Conservation (phyloP, 1,140 invertebrate species). For the Drosophila nebulosa region DNA sequence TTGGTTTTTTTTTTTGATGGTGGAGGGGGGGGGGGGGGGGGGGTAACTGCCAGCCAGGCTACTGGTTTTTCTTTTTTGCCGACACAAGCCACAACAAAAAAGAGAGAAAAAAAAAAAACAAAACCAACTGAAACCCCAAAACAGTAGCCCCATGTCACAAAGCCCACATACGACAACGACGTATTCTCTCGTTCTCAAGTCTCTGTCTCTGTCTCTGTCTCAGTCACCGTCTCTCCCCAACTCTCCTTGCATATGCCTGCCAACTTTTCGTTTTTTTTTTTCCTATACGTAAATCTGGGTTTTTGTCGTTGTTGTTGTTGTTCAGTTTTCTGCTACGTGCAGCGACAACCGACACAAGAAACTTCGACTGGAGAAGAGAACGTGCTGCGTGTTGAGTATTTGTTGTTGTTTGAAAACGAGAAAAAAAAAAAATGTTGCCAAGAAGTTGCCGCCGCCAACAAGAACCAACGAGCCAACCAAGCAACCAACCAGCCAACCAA, state of each 20-base stretch:
- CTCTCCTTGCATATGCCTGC: constrained; percentile 31
- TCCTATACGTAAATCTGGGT: constrained; percentile 66
- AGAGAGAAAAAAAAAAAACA: constrained; percentile 20
- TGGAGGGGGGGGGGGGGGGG: no score
- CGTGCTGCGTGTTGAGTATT: constrained; percentile 73
- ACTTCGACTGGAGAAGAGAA: constrained; percentile 39
- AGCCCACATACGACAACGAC: constrained; percentile 21
- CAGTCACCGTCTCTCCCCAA: constrained; percentile 22
- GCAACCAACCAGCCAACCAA: constrained; percentile 36
- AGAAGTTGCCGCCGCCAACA: constrained; percentile 56
- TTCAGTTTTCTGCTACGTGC: constrained; percentile 57
- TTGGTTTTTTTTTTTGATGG: constrained; percentile 30
- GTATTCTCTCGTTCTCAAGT: constrained; percentile 1
- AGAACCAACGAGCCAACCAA: no score
- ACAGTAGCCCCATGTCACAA: constrained; percentile 66
- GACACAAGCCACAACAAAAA: constrained; percentile 58
- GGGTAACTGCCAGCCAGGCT: constrained; percentile 54
- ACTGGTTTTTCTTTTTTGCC: constrained; percentile 62
- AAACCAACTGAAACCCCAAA: constrained; percentile 45
- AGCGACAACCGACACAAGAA: constrained; percentile 40
- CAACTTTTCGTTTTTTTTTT: constrained; percentile 47
- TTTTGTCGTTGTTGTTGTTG: constrained; percentile 35
- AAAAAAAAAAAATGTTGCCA: constrained; percentile 49
- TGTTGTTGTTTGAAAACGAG: constrained; percentile 53
- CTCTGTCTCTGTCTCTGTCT: neutral